These are phyloP conservation scores for Anguilla anguilla DNA, from an alignment of 2,797 vertebrate species.

Conservation along the genomic window DNA sequence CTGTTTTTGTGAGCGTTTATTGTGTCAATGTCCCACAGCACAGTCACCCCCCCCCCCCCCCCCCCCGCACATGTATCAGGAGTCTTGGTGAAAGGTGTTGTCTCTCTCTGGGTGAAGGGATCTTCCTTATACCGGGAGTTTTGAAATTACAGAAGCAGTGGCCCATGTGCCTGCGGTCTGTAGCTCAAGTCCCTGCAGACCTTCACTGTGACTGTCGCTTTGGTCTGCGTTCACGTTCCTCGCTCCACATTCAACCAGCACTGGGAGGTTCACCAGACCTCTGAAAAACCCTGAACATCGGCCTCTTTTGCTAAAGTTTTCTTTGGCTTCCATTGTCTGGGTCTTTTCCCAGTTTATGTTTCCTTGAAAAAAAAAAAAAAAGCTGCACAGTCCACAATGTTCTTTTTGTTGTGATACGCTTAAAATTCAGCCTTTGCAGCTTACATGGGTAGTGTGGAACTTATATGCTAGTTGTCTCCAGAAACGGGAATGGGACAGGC, in stretches of 20 bases:
- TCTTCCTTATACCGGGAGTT: constrained; percentile 16
- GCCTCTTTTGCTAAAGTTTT: no score
- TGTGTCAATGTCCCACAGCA: no score
- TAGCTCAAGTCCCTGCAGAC: background rate
- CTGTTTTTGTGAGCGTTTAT: constrained; percentile 41
- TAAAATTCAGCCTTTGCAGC: background rate
- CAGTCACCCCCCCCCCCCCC: constrained; percentile 51
- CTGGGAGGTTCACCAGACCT: no score
- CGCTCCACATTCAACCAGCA: no score
- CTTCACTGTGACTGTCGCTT: background rate
- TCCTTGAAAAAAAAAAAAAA: background rate
- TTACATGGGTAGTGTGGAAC: no score
- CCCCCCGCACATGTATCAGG: constrained; percentile 40
- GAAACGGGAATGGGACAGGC: no score
- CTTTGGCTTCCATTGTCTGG: no score
- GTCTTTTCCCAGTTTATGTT: background rate
- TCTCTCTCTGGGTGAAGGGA: no score
- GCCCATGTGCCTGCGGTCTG: background rate
- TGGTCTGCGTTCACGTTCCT: background rate
- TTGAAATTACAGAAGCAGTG: background rate
- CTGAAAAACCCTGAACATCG: no score
- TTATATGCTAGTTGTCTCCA: no score
- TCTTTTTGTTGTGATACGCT: background rate
- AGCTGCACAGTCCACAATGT: background rate
- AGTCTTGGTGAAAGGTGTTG: no score